These are phyloP conservation scores for Poecilia latipinna DNA, from an alignment of 2,113 vertebrate genomes.

Conservation along the genomic window DNA sequence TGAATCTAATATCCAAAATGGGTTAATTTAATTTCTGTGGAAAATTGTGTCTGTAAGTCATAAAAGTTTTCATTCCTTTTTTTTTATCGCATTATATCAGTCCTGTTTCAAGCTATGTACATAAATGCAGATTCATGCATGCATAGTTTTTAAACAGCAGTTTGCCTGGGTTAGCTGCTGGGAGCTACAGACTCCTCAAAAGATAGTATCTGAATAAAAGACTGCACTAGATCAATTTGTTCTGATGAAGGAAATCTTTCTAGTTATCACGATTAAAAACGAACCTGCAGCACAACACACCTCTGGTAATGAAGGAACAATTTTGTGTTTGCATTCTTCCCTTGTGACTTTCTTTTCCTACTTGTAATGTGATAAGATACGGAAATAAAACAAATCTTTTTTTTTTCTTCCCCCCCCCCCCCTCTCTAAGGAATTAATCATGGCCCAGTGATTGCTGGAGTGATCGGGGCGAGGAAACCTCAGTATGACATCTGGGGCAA, in stretches of 20 bases:
- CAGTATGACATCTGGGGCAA: conserved; percentile 99
- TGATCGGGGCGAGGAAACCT: conserved; percentile 97
- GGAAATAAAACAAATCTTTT: background rate
- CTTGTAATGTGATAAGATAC: background rate
- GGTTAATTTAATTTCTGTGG: too few species aligned
- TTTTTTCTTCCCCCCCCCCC: too few species aligned
- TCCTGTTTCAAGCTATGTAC: too few species aligned
- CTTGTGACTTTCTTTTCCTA: background rate
- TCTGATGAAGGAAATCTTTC: background rate
- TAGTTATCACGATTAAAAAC: background rate
- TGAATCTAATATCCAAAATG: too few species aligned
- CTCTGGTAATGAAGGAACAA: background rate
- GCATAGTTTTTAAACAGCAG: background rate
- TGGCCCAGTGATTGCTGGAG: conserved; percentile 95
- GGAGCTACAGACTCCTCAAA: too few species aligned
- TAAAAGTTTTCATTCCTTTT: too few species aligned
- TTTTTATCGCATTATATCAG: too few species aligned
- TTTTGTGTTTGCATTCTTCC: background rate
- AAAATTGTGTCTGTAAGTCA: too few species aligned
- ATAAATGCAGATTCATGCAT: background rate
- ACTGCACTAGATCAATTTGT: too few species aligned
- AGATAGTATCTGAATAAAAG: too few species aligned
- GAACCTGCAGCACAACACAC: background rate
- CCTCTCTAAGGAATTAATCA: conserved; percentile 90
- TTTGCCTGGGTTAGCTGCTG: background rate